Conservation (phyloP, 2,113 vertebrate species). For the Pionites leucogaster region DNA sequence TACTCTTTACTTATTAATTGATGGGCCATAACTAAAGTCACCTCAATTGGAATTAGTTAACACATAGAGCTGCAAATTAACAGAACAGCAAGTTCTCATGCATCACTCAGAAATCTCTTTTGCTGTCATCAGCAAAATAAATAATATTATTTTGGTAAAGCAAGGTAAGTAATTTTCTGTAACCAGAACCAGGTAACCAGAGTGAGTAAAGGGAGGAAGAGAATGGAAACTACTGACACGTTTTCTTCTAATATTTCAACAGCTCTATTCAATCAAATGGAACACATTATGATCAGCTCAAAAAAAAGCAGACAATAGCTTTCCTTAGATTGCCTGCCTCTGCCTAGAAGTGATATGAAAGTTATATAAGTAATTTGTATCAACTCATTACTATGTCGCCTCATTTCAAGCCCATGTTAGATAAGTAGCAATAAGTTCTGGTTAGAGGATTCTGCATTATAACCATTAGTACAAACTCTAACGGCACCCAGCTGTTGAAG, state of each 20-base stretch:
- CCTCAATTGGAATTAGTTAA: not conserved
- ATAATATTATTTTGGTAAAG: slow-evolving; percentile 48
- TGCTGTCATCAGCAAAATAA: slow-evolving; percentile 51
- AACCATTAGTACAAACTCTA: slow-evolving; percentile 61
- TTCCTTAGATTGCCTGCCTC: slow-evolving; percentile 80
- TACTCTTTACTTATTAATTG: not conserved
- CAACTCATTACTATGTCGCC: slow-evolving; percentile 83
- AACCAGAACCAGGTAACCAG: not conserved
- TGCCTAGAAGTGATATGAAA: slow-evolving; percentile 74
- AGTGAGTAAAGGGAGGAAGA: not conserved
- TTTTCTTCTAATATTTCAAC: slow-evolving; percentile 74
- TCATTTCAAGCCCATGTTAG: slow-evolving; percentile 70
- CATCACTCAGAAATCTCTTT: not conserved
- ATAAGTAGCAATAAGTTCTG: slow-evolving; percentile 63
- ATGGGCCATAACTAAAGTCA: not conserved
- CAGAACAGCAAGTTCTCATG: not conserved
- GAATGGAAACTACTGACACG: slow-evolving; percentile 35
- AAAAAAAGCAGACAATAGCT: slow-evolving; percentile 80
- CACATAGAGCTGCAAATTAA: not conserved
- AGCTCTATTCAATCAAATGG: slow-evolving; percentile 63
- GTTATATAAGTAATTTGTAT: slow-evolving; percentile 86
- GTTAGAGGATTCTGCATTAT: slow-evolving; percentile 46
- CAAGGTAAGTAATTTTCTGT: slow-evolving; percentile 45
- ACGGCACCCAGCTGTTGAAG: slow-evolving; percentile 57
- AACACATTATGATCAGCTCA: slow-evolving; percentile 80